Base-by-base conservation (phyloP, 2,113 vertebrate genomes). In the Heterotis niloticus region DNA sequence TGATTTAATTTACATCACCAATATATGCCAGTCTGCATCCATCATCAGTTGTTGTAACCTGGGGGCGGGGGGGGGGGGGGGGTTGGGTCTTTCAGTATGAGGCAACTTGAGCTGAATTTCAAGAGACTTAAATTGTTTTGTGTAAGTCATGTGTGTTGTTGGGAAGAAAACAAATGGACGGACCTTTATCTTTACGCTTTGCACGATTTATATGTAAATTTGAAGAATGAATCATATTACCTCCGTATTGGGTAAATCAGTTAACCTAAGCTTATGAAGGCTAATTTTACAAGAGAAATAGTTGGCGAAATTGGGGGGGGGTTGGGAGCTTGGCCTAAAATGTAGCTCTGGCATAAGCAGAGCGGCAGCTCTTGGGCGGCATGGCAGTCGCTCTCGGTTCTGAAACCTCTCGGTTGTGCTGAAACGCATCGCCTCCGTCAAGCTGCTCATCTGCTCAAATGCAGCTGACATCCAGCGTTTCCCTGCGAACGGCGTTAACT, bases 401-500 rank as follows among this genome's bases (percentile, higher is more conserved):
- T 26, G 24, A 57, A 73, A 74, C 17, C 26, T 51, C 26, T 57
- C 52, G 24, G 54, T 26, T 56, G 7, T 74, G 12, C 57, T 54
- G 18, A 72, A 73, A 56, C 4, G 66, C 65, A 23, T 17, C 60
- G 70, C 20, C 56, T 56, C n/a, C 9, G 23, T n/a, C 13, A 56
- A 57, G 18, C n/a, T 26, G 44, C 29, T 69, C 71, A 23, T 52
- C 29, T 79, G 28, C 64, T 60, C 18, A 66, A 74, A 29, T 65
- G 24, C 34, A 57, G 23, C 60, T 75, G 70, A 52, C 60, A 66
- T 67, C 10, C 24, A 24, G 10, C 14, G 20, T 28, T 76, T 18
- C 26, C 17, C 73, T 76, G 64, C 28, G 76, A 68, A 68, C 75
- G 71, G 18, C 71, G 75, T 76, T 62, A 76, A 59, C 51, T 24